phyloP scores from a whole-genome alignment of 2,797 vertebrate genomes.

The Coilia nasus region DNA sequence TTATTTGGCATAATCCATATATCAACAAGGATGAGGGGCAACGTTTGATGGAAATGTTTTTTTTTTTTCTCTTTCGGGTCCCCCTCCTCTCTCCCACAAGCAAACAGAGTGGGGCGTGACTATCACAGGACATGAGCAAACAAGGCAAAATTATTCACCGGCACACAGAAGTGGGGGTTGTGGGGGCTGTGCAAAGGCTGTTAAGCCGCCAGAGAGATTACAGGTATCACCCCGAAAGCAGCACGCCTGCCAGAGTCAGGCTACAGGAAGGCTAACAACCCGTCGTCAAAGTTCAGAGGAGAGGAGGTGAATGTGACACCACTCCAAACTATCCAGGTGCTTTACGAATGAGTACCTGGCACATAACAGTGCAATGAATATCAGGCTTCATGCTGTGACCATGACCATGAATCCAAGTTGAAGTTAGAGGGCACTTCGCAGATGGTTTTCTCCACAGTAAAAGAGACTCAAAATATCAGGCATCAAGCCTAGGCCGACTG shows the following conservation, averaged over 20 bases:
- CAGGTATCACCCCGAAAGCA: not conserved
- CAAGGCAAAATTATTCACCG: constrained; percentile 32
- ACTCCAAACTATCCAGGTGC: not conserved
- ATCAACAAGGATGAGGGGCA: constrained; percentile 66
- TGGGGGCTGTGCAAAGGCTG: not conserved
- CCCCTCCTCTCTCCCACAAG: constrained; percentile 39
- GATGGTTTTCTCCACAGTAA: no score
- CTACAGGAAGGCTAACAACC: not conserved
- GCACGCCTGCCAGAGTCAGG: not conserved
- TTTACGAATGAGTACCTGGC: not conserved
- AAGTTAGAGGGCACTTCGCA: no score
- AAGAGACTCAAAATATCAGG: no score
- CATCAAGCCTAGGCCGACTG: no score
- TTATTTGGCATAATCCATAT: constrained; percentile 70
- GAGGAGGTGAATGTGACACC: not conserved
- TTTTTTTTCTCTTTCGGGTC: constrained; percentile 55
- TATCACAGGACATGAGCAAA: constrained; percentile 44
- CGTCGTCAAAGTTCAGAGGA: not conserved
- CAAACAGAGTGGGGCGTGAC: constrained; percentile 54
- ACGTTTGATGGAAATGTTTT: constrained; percentile 57
- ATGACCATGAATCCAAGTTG: no score
- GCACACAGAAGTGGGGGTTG: constrained; percentile 9
- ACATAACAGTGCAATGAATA: not conserved
- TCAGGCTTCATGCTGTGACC: not conserved
- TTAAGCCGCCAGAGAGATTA: not conserved